phyloP scores from a whole-genome alignment of 2,113 vertebrate species.

The Phyllostomus discolor region DNA sequence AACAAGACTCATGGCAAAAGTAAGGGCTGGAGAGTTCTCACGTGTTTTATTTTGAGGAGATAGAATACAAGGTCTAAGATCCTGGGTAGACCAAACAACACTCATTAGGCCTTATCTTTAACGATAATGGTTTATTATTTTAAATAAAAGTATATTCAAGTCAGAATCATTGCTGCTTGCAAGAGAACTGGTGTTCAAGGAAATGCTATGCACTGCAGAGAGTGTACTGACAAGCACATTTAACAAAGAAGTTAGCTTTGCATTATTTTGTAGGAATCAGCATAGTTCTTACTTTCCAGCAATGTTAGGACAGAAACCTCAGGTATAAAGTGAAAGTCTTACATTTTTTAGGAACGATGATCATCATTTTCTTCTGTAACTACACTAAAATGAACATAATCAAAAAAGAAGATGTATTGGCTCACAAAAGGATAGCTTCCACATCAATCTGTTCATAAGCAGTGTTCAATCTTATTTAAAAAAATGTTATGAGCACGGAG shows the following conservation, averaged over 20 bases:
- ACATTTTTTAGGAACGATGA: slow-evolving; percentile 24
- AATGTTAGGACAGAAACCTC: neutral
- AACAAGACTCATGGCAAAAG: neutral
- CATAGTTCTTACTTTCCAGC: slow-evolving; percentile 7
- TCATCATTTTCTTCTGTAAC: neutral
- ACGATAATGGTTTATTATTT: neutral
- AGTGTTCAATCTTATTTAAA: neutral
- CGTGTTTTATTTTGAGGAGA: neutral
- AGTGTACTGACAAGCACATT: neutral
- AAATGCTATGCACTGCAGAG: neutral
- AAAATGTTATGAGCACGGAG: neutral
- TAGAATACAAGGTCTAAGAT: neutral
- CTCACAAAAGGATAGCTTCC: neutral
- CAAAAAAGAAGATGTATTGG: neutral
- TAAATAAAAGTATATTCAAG: neutral
- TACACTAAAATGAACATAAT: neutral
- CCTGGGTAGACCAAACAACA: neutral
- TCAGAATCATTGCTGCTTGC: neutral
- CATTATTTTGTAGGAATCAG: neutral
- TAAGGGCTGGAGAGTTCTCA: neutral
- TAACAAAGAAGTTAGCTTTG: neutral
- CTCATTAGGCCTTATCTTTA: neutral
- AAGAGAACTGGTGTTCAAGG: neutral
- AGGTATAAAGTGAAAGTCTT: neutral
- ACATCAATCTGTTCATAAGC: neutral